Evolutionary conservation across 2,888 invertebrate species (phyloP).

Genomic region (Schrankia costaestrigalis): DNA sequence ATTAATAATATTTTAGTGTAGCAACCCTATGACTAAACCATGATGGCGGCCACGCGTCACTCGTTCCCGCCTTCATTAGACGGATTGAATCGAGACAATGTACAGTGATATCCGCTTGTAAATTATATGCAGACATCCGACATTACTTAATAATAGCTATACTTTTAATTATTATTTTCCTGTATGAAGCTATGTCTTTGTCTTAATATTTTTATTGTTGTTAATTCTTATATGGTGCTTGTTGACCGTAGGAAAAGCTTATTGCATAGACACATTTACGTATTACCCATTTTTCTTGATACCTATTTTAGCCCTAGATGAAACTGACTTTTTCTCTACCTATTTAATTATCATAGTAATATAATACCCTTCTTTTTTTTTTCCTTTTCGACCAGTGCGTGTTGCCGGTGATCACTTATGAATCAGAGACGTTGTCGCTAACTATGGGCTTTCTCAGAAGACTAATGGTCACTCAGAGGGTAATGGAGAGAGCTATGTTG

Average conservation of each 20-base stretch:
- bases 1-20: background rate
- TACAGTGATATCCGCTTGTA: conserved; percentile 46
- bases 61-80: conserved; percentile 59
- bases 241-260: background rate
- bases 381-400: too few species aligned
- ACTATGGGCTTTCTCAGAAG: too few species aligned
- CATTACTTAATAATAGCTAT: conserved; percentile 34
- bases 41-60: conserved; percentile 48
- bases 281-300: too few species aligned
- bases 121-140: conserved; percentile 34
- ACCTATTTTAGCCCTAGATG: too few species aligned
- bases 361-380: too few species aligned
- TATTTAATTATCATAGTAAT: too few species aligned
- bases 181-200: conserved; percentile 26
- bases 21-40: conserved; percentile 42
- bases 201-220: conserved; percentile 12
- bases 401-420: too few species aligned
- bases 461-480: too few species aligned
- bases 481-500: too few species aligned
- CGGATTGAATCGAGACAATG: conserved; percentile 62
- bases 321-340: too few species aligned
- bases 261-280: too few species aligned
- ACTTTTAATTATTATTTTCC: conserved; percentile 35
- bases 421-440: too few species aligned
- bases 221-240: background rate